phyloP scores from a whole-genome alignment of 2,797 vertebrate genomes.

The Pangasius mekongensis region DNA sequence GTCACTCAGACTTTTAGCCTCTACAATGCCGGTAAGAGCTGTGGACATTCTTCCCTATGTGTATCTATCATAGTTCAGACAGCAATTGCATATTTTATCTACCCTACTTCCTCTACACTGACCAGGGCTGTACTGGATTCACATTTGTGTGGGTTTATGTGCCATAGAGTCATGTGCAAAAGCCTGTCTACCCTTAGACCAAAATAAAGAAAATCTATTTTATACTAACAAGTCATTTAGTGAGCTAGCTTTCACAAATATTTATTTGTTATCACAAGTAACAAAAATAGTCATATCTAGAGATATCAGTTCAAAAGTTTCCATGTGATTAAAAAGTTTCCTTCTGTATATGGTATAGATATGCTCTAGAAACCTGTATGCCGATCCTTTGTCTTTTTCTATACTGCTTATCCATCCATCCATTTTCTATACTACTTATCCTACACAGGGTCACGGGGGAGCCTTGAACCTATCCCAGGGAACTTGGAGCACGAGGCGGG shows the following conservation, averaged over 20 bases:
- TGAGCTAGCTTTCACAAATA: background rate
- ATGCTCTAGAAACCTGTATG: background rate
- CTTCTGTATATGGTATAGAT: background rate
- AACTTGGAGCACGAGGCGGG: too few species aligned
- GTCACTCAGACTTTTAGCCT: slow-evolving; percentile 7
- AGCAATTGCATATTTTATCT: background rate
- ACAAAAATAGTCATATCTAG: background rate
- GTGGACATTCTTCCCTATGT: background rate
- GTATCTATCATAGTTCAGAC: background rate
- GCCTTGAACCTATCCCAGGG: too few species aligned
- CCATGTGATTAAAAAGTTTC: background rate
- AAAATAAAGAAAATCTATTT: background rate
- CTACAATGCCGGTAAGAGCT: background rate
- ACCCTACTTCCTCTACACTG: background rate
- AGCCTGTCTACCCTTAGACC: background rate
- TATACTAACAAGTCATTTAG: background rate
- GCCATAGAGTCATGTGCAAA: background rate
- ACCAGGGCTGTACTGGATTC: background rate
- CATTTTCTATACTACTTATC: too few species aligned
- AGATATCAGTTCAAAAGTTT: background rate
- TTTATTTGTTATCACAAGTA: background rate
- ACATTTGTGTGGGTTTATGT: background rate
- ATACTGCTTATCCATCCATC: too few species aligned
- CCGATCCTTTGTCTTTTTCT: background rate
- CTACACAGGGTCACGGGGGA: too few species aligned